These are phyloP conservation scores for Gobio occitaniae DNA, from an alignment of 2,797 vertebrate species.

Conservation along the genomic window DNA sequence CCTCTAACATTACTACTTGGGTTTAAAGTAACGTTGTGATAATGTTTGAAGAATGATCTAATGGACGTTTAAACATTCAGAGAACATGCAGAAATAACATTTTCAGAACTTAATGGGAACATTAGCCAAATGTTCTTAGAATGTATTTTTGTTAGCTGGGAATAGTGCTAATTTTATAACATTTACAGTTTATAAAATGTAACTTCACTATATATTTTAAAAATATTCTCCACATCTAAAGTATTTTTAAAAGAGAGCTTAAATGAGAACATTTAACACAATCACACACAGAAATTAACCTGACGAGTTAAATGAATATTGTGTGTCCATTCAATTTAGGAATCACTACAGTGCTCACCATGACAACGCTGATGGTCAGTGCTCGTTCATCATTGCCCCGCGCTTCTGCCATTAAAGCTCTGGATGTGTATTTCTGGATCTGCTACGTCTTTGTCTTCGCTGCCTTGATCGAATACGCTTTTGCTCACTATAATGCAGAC, in stretches of 20 bases:
- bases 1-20: neutral
- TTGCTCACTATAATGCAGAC: constrained; percentile 98
- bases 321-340: constrained; percentile 74
- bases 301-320: neutral
- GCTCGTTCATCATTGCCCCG: constrained; percentile 93
- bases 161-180: neutral
- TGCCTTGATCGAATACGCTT: constrained; percentile 95
- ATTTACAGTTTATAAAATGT: neutral
- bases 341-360: constrained; percentile 97
- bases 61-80: neutral
- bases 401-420: constrained; percentile 94
- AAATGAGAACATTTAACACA: neutral
- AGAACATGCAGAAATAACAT: neutral
- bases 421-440: constrained; percentile 99
- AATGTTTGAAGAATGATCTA: neutral
- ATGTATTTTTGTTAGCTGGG: neutral
- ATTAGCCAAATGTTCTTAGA: neutral
- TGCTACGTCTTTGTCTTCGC: constrained; percentile 98
- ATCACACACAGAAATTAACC: neutral
- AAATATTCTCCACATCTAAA: neutral
- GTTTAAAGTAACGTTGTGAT: neutral
- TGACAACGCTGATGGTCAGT: constrained; percentile 98
- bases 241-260: neutral
- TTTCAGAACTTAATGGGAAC: neutral
- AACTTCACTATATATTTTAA: neutral